These are phyloP conservation scores for Sipha maydis DNA, from an alignment of 2,888 invertebrate species.

Conservation along the genomic window DNA sequence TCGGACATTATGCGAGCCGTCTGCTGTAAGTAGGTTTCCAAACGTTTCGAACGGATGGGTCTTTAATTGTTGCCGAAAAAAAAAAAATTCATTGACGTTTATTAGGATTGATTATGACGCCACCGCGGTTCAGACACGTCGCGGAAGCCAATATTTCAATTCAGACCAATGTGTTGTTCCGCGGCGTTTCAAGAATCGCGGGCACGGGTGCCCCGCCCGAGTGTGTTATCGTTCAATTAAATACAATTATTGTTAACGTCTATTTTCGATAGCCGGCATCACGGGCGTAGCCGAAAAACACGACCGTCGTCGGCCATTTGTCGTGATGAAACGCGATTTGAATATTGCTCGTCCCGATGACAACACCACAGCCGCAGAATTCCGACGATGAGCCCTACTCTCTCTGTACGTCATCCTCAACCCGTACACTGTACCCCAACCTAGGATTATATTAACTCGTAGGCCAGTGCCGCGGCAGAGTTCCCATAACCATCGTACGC, in stretches of 20 bases:
- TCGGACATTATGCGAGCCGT: not conserved
- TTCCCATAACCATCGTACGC: no score
- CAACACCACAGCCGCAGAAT: no score
- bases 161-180: not conserved
- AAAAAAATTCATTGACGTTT: slow-evolving; percentile 31
- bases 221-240: not conserved
- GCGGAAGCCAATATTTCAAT: not conserved
- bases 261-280: not conserved
- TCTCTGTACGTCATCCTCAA: no score
- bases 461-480: no score
- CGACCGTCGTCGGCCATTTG: not conserved
- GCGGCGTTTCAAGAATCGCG: not conserved
- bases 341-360: no score
- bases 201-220: not conserved
- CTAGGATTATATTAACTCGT: no score
- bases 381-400: no score
- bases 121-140: not conserved
- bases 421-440: no score
- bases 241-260: not conserved
- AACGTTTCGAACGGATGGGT: not conserved
- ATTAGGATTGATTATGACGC: slow-evolving; percentile 24
- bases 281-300: not conserved
- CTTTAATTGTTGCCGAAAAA: slow-evolving; percentile 3
- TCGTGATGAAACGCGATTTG: no score
- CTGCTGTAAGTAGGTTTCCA: not conserved